phyloP scores from a whole-genome alignment of 1,140 invertebrate species.

The Aphidius ervi region DNA sequence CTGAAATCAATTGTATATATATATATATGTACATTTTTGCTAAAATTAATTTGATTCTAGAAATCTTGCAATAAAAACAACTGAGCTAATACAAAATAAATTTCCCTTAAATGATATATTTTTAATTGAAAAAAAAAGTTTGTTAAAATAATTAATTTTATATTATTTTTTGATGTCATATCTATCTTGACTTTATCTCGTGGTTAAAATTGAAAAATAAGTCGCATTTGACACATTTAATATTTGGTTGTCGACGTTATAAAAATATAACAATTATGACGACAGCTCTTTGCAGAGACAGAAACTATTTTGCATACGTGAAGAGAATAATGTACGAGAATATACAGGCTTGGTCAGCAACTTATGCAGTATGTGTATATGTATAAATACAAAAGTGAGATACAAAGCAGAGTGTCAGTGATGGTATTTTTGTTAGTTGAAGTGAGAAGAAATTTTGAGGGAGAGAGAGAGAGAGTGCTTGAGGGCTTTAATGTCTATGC shows the following conservation, averaged over 20 bases:
- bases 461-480: slow-evolving; percentile 28
- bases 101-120: no score
- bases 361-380: not conserved
- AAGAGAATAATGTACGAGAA: slow-evolving; percentile 31
- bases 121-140: no score
- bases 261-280: slow-evolving; percentile 42
- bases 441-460: slow-evolving; percentile 33
- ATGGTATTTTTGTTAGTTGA: not conserved
- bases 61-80: no score
- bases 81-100: no score
- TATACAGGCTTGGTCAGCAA: no score
- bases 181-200: no score
- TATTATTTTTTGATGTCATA: no score
- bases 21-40: no score
- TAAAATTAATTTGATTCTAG: no score
- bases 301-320: slow-evolving; percentile 48
- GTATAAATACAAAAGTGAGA: slow-evolving; percentile 24
- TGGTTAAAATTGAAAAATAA: no score
- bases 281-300: slow-evolving; percentile 26
- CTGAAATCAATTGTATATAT: no score
- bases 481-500: slow-evolving; percentile 52
- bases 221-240: slow-evolving; percentile 17
- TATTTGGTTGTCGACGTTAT: slow-evolving; percentile 22
- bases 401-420: slow-evolving; percentile 13
- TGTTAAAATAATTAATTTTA: no score